A percentile compares a stretch with the other conserved stretches of the same genome.
phyloP scores from a whole-genome alignment of 2,888 invertebrate species.

The Watsonalla cultraria region DNA sequence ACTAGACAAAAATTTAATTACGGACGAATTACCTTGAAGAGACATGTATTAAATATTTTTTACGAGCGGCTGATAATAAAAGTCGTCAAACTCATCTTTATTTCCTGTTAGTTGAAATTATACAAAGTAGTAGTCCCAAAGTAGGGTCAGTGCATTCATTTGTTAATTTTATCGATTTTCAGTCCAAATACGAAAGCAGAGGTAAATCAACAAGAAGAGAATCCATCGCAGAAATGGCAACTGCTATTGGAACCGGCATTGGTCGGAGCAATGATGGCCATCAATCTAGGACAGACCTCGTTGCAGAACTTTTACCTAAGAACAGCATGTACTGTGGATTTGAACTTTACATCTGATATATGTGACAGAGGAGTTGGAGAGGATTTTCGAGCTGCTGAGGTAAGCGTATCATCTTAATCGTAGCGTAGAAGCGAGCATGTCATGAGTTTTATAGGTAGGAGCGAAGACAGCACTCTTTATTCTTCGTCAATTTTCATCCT shows the following conservation, averaged over 20 bases:
- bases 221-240: conserved; percentile 42
- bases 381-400: conserved; percentile 57
- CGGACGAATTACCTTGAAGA: background rate
- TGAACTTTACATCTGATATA: conserved; percentile 78
- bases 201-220: conserved; percentile 20
- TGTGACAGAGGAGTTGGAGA: conserved; percentile 78
- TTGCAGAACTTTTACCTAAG: conserved; percentile 86
- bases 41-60: too few species aligned
- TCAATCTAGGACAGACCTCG: conserved; percentile 81
- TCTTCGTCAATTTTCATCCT: too few species aligned
- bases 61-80: too few species aligned
- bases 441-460: too few species aligned
- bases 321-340: conserved; percentile 86
- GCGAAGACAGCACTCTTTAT: too few species aligned
- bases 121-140: too few species aligned
- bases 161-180: conserved; percentile 10
- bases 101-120: too few species aligned
- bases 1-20: too few species aligned
- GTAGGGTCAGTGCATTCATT: background rate
- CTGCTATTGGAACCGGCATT: conserved; percentile 85
- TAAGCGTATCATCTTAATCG: conserved; percentile 17
- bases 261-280: conserved; percentile 81
- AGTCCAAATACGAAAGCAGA: conserved; percentile 24
- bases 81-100: too few species aligned
- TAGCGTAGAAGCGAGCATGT: background rate